Evolutionary conservation across 2,888 invertebrate genomes (phyloP).

Genomic region (Drosophila niveifrons): DNA sequence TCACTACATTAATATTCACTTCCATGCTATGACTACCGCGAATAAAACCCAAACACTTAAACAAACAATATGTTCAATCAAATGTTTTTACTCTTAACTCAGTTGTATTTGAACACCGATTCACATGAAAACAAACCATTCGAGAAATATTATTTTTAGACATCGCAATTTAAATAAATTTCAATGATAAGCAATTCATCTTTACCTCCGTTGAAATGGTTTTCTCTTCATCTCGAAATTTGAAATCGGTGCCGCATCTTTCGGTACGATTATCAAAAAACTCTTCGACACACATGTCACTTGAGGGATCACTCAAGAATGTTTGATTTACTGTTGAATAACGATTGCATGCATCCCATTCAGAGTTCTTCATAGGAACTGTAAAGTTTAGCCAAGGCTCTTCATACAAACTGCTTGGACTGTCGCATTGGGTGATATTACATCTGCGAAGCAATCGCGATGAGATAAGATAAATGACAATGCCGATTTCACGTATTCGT

Average conservation of each 20-base stretch:
- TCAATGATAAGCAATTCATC: constrained; percentile 2
- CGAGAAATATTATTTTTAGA: background rate
- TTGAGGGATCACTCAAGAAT: constrained; percentile 39
- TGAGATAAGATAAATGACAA: constrained; percentile 8
- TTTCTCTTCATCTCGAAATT: constrained; percentile 78
- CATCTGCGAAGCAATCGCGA: constrained; percentile 73
- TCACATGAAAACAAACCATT: constrained; percentile 1
- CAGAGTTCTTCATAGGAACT: constrained; percentile 80
- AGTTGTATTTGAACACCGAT: background rate
- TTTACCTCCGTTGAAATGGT: constrained; percentile 82
- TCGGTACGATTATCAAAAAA: constrained; percentile 82
- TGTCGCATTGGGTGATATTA: constrained; percentile 84
- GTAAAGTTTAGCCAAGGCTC: constrained; percentile 86
- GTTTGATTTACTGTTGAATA: constrained; percentile 32
- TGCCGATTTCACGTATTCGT: background rate
- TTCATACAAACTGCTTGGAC: constrained; percentile 67
- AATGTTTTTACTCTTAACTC: background rate
- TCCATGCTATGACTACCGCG: background rate
- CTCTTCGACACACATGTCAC: constrained; percentile 83
- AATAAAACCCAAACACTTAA: background rate
- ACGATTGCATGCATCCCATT: constrained; percentile 69
- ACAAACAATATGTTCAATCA: background rate
- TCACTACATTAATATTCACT: too few relatives aligned
- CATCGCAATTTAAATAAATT: background rate
- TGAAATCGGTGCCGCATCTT: constrained; percentile 74